phyloP scores from a whole-genome alignment of 2,797 vertebrate species.

The Holocentrus rufus region DNA sequence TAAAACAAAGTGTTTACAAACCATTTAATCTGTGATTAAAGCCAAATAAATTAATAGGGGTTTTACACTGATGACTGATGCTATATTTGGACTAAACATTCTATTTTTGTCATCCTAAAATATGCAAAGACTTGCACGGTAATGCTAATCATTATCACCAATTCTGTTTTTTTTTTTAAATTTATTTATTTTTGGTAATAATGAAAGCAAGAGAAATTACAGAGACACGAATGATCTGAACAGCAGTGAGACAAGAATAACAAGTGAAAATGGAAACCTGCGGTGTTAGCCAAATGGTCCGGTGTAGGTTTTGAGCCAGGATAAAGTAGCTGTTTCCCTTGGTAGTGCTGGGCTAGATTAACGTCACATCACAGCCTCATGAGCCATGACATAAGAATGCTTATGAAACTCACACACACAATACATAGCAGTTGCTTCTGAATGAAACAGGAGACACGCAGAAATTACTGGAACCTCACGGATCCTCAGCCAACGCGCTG shows the following conservation, averaged over 20 bases:
- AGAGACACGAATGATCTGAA: constrained; percentile 18
- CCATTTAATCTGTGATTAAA: constrained; percentile 64
- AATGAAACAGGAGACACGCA: constrained; percentile 60
- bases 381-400: constrained; percentile 72
- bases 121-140: background rate
- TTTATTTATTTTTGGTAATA: background rate
- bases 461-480: constrained; percentile 60
- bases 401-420: constrained; percentile 64
- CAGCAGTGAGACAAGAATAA: constrained; percentile 14
- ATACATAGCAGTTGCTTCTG: constrained; percentile 56
- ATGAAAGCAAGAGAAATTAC: constrained; percentile 14
- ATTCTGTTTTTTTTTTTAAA: background rate
- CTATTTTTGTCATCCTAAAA: background rate
- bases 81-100: background rate
- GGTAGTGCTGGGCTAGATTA: constrained; percentile 74
- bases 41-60: constrained; percentile 45
- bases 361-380: constrained; percentile 69
- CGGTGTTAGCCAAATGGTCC: constrained; percentile 34
- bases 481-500: constrained; percentile 26
- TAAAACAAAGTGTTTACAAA: constrained; percentile 69
- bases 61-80: constrained; percentile 14
- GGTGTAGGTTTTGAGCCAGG: constrained; percentile 39
- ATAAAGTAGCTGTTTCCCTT: constrained; percentile 68
- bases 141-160: background rate
- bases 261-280: constrained; percentile 64